phyloP scores from a whole-genome alignment of 2,888 invertebrate genomes.

The Noctuana brunneofusca region DNA sequence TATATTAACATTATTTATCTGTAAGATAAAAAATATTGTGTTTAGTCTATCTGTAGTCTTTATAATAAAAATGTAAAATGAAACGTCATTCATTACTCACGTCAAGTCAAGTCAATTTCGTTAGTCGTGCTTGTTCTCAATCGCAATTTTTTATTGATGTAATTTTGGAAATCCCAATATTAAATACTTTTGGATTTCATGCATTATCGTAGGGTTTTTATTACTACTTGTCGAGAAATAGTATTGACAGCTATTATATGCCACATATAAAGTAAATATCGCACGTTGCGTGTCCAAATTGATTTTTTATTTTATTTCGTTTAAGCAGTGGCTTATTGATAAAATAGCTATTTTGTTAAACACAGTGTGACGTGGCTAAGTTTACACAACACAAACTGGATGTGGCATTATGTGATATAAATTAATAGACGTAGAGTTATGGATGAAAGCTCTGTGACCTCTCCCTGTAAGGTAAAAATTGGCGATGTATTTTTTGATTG shows the following conservation, averaged over 20 bases:
- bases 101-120: not conserved
- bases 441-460: slow-evolving; percentile 76
- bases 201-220: not conserved
- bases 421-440: slow-evolving; percentile 68
- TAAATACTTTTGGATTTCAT: not conserved
- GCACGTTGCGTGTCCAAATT: slow-evolving; percentile 71
- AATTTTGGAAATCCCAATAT: slow-evolving; percentile 13
- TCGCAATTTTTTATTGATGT: not conserved
- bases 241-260: slow-evolving; percentile 20
- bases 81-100: too few relatives aligned
- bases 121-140: slow-evolving; percentile 1
- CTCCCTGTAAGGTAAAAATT: slow-evolving; percentile 80
- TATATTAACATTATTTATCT: too few relatives aligned
- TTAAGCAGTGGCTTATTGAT: slow-evolving; percentile 78
- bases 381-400: slow-evolving; percentile 59
- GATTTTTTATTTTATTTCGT: slow-evolving; percentile 75
- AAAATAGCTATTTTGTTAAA: slow-evolving; percentile 67
- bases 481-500: slow-evolving; percentile 45
- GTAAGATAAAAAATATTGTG: too few relatives aligned
- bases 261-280: slow-evolving; percentile 64
- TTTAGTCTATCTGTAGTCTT: too few relatives aligned
- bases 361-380: slow-evolving; percentile 69
- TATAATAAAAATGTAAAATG: too few relatives aligned
- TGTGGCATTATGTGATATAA: slow-evolving; percentile 70
- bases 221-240: not conserved